Evolutionary conservation across 2,797 vertebrate species (phyloP), one percentile per base, ranked within the genome.

Genomic region (Sebastes paucispinis): DNA sequence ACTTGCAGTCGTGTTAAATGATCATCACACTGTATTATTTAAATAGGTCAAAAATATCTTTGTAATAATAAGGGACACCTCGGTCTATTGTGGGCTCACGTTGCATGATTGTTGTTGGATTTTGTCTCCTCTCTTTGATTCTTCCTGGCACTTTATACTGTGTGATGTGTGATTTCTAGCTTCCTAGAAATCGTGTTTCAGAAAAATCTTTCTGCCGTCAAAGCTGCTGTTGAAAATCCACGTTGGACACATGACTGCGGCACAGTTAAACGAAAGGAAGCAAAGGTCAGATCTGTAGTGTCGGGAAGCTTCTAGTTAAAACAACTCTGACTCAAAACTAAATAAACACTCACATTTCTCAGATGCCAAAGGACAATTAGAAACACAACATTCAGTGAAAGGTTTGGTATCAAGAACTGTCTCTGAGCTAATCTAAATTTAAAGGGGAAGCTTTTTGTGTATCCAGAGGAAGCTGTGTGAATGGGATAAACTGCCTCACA

Each of bases 281-380:
- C 77, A 82, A 75, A 79, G 83, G 77, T 82, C 78, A 69, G 10
- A 50, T 2, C 14, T 47, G 25, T 47, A 18, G 4, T 12, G 11
- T 55, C 27, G 16, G 66, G 34, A 52, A 63, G 43, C 11, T 54
- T 3, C 7, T 3, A 73, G 32, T 52, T 64, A 4, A 43, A 63
- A 25, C 13, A 36, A 22, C 59, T 73, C 31, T 47, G 11, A 20
- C 69, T 69, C 16, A 4, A 52, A 75, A 64, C 55, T 52, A 13
- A 82, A 29, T 54, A 70, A 74, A 78, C 2, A 50, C 6, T 39
- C 25, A 13, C 39, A 29, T 47, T 32, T 70, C 52, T 25, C 9
- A 16, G 59, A 73, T 31, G 50, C 11, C 18, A 36, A 18, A 80
- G 24, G 25, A 43, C 3, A 20, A 6, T 13, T 6, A 4, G 2